Evolutionary conservation across 2,888 invertebrate species (phyloP), one percentile per base, ranked within the genome.

Genomic region (Fragum fragum): DNA sequence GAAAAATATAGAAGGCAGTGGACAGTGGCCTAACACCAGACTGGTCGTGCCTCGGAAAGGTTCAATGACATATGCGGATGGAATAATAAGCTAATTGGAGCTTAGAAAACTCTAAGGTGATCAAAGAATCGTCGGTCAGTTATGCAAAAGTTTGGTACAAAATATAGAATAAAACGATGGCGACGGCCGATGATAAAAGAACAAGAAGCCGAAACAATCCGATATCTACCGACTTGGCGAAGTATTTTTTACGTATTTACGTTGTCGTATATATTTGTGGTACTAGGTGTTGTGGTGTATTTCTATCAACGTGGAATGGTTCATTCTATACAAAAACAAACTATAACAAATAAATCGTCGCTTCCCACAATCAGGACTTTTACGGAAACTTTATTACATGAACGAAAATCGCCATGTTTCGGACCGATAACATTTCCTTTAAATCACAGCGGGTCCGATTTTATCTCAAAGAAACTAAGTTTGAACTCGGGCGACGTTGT

Each of bases 251-350:
- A 28, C 11, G 18, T 63, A 16, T 63, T 63, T 18, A 63, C 63
- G 2, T 29, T n/a, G n/a, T 16, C 28, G 32, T 63, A 63, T 32
- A 36, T 63, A 29, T 63, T 63, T 23, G 36, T 63, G 32, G 36
- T 36, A 3, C 21, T 32, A 14, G n/a, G 36, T 28, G 36, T 36
- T 36, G n/a, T 29, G 14, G 32, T n/a, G 2, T 63, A 36, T 36
- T 32, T 63, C 21, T 63, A 32, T 32, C 63, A 36, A n/a, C 63
- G 36, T 18, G 63, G 63, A 29, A n/a, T n/a, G n/a, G n/a, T n/a
- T n/a, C n/a, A n/a, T n/a, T n/a, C n/a, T n/a, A 63, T 16, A 36
- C 18, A 14, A 47, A 47, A 47, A 3, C 47, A 36, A 36, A 6
- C 9, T 36, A 6, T 47, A 47, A 5, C 5, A 47, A 16, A n/a